These are phyloP conservation scores for Dermatemys mawii DNA, from an alignment of 2,113 vertebrate genomes.

Conservation along the genomic window DNA sequence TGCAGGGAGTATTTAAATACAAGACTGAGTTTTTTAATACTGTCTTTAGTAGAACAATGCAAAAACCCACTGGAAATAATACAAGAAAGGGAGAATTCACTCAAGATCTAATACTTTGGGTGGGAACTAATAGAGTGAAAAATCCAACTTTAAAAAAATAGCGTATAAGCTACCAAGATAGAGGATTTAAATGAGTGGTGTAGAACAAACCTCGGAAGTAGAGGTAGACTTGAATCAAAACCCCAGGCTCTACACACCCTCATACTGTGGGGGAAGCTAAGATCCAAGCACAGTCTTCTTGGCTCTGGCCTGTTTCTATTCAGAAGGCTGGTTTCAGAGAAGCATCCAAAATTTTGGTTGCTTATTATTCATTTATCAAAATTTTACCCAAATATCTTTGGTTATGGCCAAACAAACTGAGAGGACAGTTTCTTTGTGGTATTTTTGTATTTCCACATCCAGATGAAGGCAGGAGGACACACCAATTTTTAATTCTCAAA, in stretches of 20 bases:
- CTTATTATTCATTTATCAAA: background rate
- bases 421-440: background rate
- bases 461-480: background rate
- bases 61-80: background rate
- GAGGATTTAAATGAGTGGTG: background rate
- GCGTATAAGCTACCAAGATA: background rate
- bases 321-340: background rate
- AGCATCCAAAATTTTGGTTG: background rate
- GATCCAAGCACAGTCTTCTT: background rate
- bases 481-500: background rate
- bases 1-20: background rate
- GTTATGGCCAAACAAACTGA: background rate
- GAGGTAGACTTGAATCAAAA: background rate
- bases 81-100: background rate
- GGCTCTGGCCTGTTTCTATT: background rate
- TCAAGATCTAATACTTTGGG: background rate
- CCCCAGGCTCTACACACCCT: background rate
- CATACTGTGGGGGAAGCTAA: background rate
- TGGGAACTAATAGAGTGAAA: background rate
- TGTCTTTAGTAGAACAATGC: background rate
- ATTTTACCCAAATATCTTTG: background rate
- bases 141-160: background rate
- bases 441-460: background rate
- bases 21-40: background rate
- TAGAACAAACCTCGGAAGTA: background rate